phyloP scores from a whole-genome alignment of 2,797 vertebrate genomes.

The Lepidocolaptes lacrymiger region DNA sequence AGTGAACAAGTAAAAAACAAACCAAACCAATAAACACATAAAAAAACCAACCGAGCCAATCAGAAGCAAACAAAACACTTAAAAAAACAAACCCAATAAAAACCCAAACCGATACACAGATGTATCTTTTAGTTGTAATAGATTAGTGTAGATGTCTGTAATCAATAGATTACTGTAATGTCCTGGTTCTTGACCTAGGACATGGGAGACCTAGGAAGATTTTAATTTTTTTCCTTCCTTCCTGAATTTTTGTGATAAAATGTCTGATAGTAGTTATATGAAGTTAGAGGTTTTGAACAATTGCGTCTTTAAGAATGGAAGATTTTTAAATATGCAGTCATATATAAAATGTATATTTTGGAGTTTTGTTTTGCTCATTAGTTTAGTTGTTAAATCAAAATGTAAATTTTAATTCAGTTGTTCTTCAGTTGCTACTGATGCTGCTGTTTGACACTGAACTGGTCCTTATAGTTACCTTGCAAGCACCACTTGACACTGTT shows the following conservation, averaged over 20 bases:
- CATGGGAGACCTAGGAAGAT: neutral
- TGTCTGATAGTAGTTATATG: neutral
- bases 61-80: neutral
- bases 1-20: neutral
- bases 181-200: neutral
- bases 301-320: neutral
- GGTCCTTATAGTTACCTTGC: neutral
- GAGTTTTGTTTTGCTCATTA: neutral
- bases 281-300: neutral
- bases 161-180: neutral
- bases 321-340: neutral
- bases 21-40: neutral
- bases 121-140: neutral
- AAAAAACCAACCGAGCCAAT: neutral
- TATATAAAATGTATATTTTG: neutral
- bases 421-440: neutral
- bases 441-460: neutral
- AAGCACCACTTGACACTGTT: neutral
- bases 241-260: neutral
- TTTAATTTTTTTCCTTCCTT: neutral
- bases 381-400: neutral
- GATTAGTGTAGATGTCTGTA: no score
- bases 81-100: neutral
- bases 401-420: neutral
- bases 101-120: neutral